Conservation (phyloP, 2,113 vertebrate species). For the Petromus typicus region DNA sequence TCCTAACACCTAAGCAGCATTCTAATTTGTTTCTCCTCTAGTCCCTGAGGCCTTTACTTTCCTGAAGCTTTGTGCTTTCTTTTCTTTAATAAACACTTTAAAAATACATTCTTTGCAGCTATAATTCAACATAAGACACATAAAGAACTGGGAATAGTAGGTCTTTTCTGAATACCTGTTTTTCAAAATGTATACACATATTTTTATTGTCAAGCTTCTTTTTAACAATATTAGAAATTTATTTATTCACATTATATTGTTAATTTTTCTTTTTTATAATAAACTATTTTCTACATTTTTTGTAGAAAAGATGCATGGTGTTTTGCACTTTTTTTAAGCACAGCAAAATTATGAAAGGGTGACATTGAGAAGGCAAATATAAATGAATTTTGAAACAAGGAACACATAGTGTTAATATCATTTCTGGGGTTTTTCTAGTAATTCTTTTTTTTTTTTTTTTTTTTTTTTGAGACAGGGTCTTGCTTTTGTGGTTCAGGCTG, state of each 20-base stretch:
- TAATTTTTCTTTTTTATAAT: background rate
- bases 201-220: conserved; percentile 35
- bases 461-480: too few relatives aligned
- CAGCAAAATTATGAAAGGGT: background rate
- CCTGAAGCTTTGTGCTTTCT: conserved; percentile 80
- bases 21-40: conserved; percentile 83
- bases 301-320: background rate
- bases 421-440: too few relatives aligned
- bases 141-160: conserved; percentile 68
- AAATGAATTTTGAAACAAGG: background rate
- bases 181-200: conserved; percentile 68
- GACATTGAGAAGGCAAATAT: background rate
- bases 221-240: conserved; percentile 15
- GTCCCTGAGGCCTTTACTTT: conserved; percentile 85
- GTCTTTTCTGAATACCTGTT: conserved; percentile 75
- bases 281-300: background rate
- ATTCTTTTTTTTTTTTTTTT: too few relatives aligned
- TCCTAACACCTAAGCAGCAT: conserved; percentile 79
- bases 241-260: background rate
- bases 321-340: background rate
- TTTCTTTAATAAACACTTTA: conserved; percentile 84
- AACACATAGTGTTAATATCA: background rate
- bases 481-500: too few relatives aligned
- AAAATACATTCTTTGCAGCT: conserved; percentile 82
- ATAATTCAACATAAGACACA: conserved; percentile 57